Evolutionary conservation across 2,797 vertebrate genomes (phyloP).

Genomic region (Myotis pilosus): DNA sequence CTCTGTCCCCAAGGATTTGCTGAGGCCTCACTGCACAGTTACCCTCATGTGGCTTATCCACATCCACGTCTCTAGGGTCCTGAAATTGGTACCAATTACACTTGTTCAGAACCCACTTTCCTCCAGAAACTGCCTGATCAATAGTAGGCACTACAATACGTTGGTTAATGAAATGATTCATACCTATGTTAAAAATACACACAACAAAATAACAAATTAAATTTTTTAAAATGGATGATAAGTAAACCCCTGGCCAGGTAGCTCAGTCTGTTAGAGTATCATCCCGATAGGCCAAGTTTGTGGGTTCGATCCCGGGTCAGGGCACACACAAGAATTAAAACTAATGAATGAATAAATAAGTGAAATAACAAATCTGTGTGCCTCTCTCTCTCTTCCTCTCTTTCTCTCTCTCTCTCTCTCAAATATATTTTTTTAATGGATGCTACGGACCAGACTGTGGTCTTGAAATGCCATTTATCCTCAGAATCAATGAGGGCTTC

Average conservation of each 20-base stretch:
- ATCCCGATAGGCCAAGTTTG: neutral
- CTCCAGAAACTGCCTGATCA: neutral
- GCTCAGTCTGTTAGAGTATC: neutral
- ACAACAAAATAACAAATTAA: neutral
- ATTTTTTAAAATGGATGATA: neutral
- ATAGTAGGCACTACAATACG: neutral
- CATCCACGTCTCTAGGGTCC: neutral
- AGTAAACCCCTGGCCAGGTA: neutral
- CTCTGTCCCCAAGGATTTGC: neutral
- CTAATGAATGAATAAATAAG: neutral
- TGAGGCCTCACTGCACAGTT: neutral
- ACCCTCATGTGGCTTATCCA: neutral
- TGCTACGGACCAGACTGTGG: neutral
- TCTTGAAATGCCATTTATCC: neutral
- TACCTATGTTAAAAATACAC: neutral
- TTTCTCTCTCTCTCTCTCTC: too few relatives aligned
- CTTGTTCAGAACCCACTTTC: neutral
- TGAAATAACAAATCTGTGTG: neutral
- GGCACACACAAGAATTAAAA: neutral
- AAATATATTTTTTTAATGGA: neutral
- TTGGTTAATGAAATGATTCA: neutral
- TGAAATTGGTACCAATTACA: neutral
- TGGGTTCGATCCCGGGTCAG: neutral
- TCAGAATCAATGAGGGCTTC: neutral
- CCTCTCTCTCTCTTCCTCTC: too few relatives aligned